Conservation (phyloP, 2,888 invertebrate species). For the Tachina lurida region DNA sequence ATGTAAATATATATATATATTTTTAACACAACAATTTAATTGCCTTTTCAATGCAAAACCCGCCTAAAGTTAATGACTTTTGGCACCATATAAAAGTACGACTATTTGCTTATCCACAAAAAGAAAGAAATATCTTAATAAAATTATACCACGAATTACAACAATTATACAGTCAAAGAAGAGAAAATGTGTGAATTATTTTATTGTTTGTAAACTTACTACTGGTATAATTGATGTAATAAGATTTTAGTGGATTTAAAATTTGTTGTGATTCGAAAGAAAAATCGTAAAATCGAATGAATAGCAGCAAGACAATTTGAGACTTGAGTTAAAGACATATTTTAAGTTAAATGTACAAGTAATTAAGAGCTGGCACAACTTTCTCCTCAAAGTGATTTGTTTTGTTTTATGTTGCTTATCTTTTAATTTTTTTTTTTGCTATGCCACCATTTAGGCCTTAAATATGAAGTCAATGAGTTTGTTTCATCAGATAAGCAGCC, state of each 20-base stretch:
- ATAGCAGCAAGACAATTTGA: background rate
- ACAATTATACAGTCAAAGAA: background rate
- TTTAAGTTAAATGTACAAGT: conserved; percentile 8
- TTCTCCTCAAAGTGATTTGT: conserved; percentile 16
- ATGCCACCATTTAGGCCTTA: conserved; percentile 12
- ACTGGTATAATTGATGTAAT: conserved; percentile 1
- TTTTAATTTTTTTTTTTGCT: background rate
- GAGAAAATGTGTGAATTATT: conserved; percentile 60
- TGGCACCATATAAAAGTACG: background rate
- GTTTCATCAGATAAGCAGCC: conserved; percentile 33
- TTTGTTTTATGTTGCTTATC: background rate
- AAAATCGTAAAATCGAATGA: conserved; percentile 11
- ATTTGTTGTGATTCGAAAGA: background rate
- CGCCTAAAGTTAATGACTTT: conserved; percentile 19
- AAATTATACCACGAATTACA: conserved; percentile 30
- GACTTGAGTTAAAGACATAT: background rate
- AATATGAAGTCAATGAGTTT: conserved; percentile 19
- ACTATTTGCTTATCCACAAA: background rate
- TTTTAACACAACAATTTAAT: conserved; percentile 12
- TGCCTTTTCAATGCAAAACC: background rate
- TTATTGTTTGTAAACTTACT: conserved; percentile 10
- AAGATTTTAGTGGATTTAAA: conserved; percentile 28
- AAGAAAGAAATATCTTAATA: conserved; percentile 20
- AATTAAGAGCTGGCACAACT: conserved; percentile 1
- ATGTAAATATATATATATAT: background rate